phyloP scores from a whole-genome alignment of 2,888 invertebrate genomes.

The Abrostola tripartita region DNA sequence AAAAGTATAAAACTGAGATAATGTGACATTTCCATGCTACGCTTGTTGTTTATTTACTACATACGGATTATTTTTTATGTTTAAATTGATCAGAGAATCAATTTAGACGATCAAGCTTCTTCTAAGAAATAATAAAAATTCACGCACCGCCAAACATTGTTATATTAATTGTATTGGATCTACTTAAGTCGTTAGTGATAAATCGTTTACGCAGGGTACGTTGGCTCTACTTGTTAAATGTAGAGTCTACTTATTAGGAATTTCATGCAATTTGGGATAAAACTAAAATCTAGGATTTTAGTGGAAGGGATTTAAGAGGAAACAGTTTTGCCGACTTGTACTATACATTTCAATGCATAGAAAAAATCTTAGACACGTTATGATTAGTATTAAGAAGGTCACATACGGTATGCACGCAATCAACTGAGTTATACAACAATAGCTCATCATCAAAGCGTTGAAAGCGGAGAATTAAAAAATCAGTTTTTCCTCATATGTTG shows the following conservation, averaged over 20 bases:
- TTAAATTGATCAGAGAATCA: constrained; percentile 38
- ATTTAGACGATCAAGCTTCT: constrained; percentile 23
- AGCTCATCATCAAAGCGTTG: constrained; percentile 80
- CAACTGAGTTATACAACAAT: constrained; percentile 65
- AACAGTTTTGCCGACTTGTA: constrained; percentile 1
- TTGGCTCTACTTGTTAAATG: no score
- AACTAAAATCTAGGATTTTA: neutral
- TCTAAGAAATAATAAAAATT: constrained; percentile 17
- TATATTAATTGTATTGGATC: constrained; percentile 20
- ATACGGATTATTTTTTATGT: constrained; percentile 51
- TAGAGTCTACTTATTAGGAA: no score
- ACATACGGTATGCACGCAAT: constrained; percentile 48
- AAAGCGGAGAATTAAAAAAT: constrained; percentile 78
- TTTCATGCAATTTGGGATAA: no score
- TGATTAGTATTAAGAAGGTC: constrained; percentile 30
- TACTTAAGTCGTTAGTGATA: neutral
- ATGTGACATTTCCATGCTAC: constrained; percentile 54
- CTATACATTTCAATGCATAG: constrained; percentile 8
- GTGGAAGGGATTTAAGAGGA: neutral
- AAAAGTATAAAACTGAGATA: constrained; percentile 37
- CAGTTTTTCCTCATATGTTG: constrained; percentile 80
- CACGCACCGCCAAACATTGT: constrained; percentile 28
- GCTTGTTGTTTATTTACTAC: constrained; percentile 51
- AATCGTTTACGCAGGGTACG: no score
- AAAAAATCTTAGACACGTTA: constrained; percentile 19